phyloP scores from a whole-genome alignment of 2,888 invertebrate species.

The Pemphredon lugubris region DNA sequence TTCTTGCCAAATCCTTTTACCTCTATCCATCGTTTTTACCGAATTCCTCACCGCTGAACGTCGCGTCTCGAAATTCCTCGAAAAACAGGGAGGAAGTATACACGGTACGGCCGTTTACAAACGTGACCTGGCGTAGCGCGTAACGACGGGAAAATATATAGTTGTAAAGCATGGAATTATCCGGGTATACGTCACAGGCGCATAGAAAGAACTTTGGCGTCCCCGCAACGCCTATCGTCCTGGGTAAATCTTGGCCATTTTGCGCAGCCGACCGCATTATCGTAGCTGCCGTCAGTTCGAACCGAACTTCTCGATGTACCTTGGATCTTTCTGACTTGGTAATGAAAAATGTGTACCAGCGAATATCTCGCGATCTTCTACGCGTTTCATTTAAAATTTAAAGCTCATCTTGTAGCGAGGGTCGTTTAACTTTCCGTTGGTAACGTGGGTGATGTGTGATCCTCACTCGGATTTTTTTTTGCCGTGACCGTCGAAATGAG shows the following conservation, averaged over 20 bases:
- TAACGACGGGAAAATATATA: conserved; percentile 13
- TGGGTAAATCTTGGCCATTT: conserved; percentile 28
- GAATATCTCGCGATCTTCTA: too few species aligned
- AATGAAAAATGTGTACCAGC: background rate
- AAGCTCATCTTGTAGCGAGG: too few species aligned
- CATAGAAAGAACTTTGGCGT: conserved; percentile 12
- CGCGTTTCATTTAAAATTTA: too few species aligned
- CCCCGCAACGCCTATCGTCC: conserved; percentile 26
- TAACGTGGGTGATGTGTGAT: too few species aligned
- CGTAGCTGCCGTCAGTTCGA: conserved; percentile 19
- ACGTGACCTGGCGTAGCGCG: conserved; percentile 9
- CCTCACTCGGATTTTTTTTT: too few species aligned
- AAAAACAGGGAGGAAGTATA: background rate
- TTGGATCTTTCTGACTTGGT: background rate
- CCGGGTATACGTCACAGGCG: background rate
- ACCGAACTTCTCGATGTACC: conserved; percentile 23
- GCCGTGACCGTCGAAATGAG: too few species aligned
- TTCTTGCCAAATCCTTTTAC: background rate
- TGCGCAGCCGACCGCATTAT: conserved; percentile 25
- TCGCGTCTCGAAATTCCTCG: background rate
- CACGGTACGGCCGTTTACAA: too few species aligned
- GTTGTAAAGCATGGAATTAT: background rate
- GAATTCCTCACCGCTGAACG: background rate
- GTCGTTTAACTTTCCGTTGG: too few species aligned
- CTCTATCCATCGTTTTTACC: background rate